Conservation (phyloP, 2,113 vertebrate genomes). For the Ibidorhyncha struthersii region DNA sequence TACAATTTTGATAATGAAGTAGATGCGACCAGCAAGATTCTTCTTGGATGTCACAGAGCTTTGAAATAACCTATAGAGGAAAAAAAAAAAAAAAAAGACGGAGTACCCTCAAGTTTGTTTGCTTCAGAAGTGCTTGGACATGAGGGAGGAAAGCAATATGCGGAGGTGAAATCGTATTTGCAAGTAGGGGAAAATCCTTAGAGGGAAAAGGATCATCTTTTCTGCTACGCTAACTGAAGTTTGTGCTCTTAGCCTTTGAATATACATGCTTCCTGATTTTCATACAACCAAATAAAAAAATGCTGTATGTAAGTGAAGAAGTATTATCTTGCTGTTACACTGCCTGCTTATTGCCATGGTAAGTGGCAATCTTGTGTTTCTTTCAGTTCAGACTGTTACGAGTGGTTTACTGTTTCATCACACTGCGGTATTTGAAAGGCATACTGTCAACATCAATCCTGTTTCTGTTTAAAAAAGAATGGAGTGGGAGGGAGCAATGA, state of each 20-base stretch:
- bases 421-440: slow-evolving; percentile 2
- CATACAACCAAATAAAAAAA: neutral
- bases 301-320: neutral
- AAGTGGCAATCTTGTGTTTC: slow-evolving; percentile 7
- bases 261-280: neutral
- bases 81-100: too few species aligned
- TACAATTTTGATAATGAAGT: neutral
- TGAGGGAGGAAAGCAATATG: neutral
- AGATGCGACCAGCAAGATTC: neutral
- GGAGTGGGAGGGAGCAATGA: neutral
- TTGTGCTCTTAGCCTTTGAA: neutral
- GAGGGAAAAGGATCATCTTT: neutral
- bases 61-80: neutral
- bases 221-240: neutral
- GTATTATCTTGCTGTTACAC: slow-evolving; percentile 9
- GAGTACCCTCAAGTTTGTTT: neutral
- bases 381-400: neutral
- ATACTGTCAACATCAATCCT: slow-evolving; percentile 10
- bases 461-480: neutral
- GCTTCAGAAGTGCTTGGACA: neutral
- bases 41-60: neutral
- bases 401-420: neutral
- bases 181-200: neutral
- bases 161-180: neutral
- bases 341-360: neutral